Conservation (phyloP, 2,797 vertebrate genomes). For the Cetoscarus ocellatus region DNA sequence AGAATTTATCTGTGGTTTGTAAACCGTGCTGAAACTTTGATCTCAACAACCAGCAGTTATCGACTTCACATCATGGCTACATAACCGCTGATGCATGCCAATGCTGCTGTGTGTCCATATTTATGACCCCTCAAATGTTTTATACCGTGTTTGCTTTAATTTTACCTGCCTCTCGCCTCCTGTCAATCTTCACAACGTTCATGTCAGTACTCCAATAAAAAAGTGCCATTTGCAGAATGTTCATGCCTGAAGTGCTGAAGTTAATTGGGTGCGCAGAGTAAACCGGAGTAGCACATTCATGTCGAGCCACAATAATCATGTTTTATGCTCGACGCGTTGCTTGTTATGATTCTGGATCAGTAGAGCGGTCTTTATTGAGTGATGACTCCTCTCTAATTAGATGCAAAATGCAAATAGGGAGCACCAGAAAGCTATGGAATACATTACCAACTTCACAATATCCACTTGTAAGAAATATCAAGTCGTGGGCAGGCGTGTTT, state of each 20-base stretch:
- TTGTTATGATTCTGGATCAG: constrained; percentile 70
- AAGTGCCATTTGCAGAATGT: constrained; percentile 50
- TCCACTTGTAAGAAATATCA: constrained; percentile 30
- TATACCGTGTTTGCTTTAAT: constrained; percentile 7
- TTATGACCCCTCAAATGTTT: background rate
- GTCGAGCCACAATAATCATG: constrained; percentile 63
- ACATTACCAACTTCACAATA: constrained; percentile 38
- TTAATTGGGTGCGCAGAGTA: constrained; percentile 74
- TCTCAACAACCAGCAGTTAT: constrained; percentile 7
- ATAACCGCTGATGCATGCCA: background rate
- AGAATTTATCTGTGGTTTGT: constrained; percentile 18
- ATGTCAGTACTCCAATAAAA: constrained; percentile 34
- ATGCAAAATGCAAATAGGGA: constrained; percentile 71
- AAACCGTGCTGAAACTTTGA: constrained; percentile 17
- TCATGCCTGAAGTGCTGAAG: constrained; percentile 63
- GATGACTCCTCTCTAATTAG: constrained; percentile 74
- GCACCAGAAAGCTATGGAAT: constrained; percentile 49
- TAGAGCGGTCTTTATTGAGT: constrained; percentile 59
- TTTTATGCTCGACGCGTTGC: constrained; percentile 63
- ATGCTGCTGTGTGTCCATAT: constrained; percentile 1
- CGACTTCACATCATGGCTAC: constrained; percentile 10
- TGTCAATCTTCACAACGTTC: constrained; percentile 24
- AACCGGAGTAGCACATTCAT: constrained; percentile 60
- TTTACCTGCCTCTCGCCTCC: background rate
- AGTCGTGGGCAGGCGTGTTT: constrained; percentile 7